A percentile compares a stretch with the other conserved stretches of the same genome.
Evolutionary conservation across 2,113 vertebrate genomes (phyloP).

Genomic region (Pandion haliaetus): DNA sequence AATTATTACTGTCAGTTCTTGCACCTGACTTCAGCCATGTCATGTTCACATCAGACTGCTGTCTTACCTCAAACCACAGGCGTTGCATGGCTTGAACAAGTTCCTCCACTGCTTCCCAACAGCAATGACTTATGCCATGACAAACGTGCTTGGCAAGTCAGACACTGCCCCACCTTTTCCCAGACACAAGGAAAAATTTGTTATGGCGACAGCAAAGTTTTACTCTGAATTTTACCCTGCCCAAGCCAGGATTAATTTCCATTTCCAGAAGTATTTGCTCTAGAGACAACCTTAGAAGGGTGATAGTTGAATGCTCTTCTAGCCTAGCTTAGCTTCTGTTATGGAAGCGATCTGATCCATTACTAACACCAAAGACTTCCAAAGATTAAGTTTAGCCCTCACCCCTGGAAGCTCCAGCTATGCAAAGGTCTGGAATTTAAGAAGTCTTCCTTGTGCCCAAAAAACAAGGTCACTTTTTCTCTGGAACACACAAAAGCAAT

Average conservation of each 20-base stretch:
- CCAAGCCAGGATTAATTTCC: background rate
- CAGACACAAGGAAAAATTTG: background rate
- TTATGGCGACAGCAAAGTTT: rapidly evolving
- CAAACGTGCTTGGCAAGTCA: background rate
- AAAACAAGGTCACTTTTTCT: background rate
- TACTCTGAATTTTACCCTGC: background rate
- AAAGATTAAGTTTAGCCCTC: background rate
- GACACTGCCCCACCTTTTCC: background rate
- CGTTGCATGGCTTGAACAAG: background rate
- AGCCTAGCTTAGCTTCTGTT: background rate
- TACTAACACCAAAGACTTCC: background rate
- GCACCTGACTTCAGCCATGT: background rate
- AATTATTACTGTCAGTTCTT: background rate
- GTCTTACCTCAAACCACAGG: background rate
- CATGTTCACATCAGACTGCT: background rate
- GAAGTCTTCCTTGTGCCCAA: background rate
- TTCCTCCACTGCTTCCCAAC: background rate
- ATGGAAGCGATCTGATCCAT: background rate
- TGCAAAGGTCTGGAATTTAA: background rate
- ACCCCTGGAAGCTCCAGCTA: background rate
- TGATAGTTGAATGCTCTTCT: background rate
- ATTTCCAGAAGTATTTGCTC: background rate
- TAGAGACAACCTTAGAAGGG: background rate
- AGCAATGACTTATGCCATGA: background rate
- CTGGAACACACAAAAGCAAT: background rate